phyloP scores from a whole-genome alignment of 2,113 vertebrate genomes.

The Gymnocephalus cernua region DNA sequence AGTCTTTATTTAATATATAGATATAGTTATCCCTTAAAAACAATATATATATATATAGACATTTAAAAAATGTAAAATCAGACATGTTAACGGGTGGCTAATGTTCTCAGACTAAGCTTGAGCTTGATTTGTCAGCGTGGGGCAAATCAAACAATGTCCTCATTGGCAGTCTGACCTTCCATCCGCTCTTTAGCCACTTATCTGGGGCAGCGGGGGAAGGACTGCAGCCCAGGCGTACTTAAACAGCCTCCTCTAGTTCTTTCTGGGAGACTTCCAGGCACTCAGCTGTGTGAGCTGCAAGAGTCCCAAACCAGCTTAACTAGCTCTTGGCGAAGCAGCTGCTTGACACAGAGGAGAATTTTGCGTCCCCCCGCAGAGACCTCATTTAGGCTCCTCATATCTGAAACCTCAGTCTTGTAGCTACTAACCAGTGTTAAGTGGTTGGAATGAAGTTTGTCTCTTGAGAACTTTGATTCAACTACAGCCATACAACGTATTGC shows the following conservation, averaged over 20 bases:
- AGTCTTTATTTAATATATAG: constrained; percentile 3
- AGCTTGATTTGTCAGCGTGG: not conserved
- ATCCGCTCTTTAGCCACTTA: constrained; percentile 5
- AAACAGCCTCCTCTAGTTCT: not conserved
- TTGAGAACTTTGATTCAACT: not conserved
- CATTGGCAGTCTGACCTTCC: not conserved
- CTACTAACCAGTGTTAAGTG: too few relatives aligned
- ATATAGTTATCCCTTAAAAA: not conserved
- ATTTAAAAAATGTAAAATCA: not conserved
- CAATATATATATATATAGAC: not conserved
- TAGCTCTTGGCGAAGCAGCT: too few relatives aligned
- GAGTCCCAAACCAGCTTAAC: not conserved
- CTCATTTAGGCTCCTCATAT: not conserved
- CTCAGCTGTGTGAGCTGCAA: not conserved
- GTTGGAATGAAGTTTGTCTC: not conserved
- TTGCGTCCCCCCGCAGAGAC: not conserved
- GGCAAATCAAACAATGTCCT: constrained; percentile 6
- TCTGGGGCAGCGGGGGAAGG: not conserved
- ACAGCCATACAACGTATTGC: too few relatives aligned
- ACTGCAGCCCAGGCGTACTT: not conserved
- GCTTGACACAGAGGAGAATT: not conserved
- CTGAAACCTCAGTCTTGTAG: not conserved
- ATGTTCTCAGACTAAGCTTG: not conserved
- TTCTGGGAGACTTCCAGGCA: not conserved
- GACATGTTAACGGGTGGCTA: not conserved